Percentiles rank a stretch among this genome's conserved stretches.
phyloP scores from a whole-genome alignment of 1,140 invertebrate genomes.

The Drosophila murphyi region DNA sequence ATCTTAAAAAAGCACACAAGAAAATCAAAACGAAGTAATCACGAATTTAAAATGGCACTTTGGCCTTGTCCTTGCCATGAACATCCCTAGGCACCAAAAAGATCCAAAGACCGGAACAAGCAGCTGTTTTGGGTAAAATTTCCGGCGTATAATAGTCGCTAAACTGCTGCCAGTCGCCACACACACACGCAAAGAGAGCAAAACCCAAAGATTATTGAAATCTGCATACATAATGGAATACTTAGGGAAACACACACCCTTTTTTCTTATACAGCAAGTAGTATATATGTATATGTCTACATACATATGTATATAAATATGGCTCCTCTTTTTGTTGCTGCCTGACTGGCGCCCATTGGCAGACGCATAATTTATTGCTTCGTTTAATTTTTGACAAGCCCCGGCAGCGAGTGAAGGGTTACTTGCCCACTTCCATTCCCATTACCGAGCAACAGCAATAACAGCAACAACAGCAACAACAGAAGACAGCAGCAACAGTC shows the following conservation, averaged over 20 bases:
- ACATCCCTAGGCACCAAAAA: conserved; percentile 3
- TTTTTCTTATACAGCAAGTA: not conserved
- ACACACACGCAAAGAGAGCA: not conserved
- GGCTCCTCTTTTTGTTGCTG: conserved; percentile 22
- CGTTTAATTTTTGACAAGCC: conserved; percentile 68
- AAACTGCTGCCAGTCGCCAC: conserved; percentile 35
- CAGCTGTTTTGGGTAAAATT: conserved; percentile 28
- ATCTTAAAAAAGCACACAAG: not conserved
- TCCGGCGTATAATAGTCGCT: conserved; percentile 47
- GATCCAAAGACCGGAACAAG: conserved; percentile 32
- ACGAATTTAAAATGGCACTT: conserved; percentile 41
- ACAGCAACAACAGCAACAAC: not conserved
- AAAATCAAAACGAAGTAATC: conserved; percentile 38
- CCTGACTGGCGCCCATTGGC: conserved; percentile 50
- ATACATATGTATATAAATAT: not conserved
- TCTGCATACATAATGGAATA: conserved; percentile 67
- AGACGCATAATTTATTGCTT: conserved; percentile 70
- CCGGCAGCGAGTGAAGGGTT: conserved; percentile 27
- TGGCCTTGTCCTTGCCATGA: conserved; percentile 19
- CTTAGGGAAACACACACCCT: conserved; percentile 45
- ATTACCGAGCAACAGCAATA: not conserved
- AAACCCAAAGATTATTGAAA: conserved; percentile 55
- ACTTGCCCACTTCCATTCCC: not conserved
- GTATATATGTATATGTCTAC: not conserved
- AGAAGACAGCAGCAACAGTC: not conserved